phyloP scores from a whole-genome alignment of 1,140 invertebrate genomes.

The Trichonephila inaurata region DNA sequence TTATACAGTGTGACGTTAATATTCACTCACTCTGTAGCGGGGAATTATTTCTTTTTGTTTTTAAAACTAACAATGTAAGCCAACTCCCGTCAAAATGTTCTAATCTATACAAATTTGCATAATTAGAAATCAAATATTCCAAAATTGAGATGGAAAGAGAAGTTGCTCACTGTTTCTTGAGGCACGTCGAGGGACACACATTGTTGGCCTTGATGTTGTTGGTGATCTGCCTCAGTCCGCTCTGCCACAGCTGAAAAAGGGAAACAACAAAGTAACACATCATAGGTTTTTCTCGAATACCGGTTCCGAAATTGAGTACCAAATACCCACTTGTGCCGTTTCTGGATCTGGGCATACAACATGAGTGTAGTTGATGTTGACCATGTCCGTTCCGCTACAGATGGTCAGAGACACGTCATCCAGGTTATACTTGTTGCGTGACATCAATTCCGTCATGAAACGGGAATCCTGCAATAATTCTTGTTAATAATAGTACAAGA shows the following conservation, averaged over 20 bases:
- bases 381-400: slow-evolving; percentile 98
- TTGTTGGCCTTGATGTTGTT: slow-evolving; percentile 99
- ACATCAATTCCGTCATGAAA: slow-evolving; percentile 87
- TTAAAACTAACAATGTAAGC: too few species aligned
- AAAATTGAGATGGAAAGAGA: not conserved
- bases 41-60: too few species aligned
- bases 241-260: slow-evolving; percentile 92
- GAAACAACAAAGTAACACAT: not conserved
- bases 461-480: slow-evolving; percentile 86
- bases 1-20: too few species aligned
- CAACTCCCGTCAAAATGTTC: too few species aligned
- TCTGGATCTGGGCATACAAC: slow-evolving; percentile 94
- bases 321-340: slow-evolving; percentile 90
- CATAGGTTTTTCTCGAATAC: too few species aligned
- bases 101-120: too few species aligned
- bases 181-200: slow-evolving; percentile 94
- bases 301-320: too few species aligned
- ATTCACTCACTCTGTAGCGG: too few species aligned
- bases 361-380: slow-evolving; percentile 99
- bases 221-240: slow-evolving; percentile 91
- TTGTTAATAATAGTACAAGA: too few species aligned
- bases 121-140: too few species aligned
- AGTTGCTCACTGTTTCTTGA: slow-evolving; percentile 97
- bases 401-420: slow-evolving; percentile 98
- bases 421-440: slow-evolving; percentile 85